A percentile compares a stretch with the other conserved stretches of the same genome.
These are phyloP conservation scores for Eustalomyia histrio DNA, from an alignment of 2,888 invertebrate genomes.

Conservation along the genomic window DNA sequence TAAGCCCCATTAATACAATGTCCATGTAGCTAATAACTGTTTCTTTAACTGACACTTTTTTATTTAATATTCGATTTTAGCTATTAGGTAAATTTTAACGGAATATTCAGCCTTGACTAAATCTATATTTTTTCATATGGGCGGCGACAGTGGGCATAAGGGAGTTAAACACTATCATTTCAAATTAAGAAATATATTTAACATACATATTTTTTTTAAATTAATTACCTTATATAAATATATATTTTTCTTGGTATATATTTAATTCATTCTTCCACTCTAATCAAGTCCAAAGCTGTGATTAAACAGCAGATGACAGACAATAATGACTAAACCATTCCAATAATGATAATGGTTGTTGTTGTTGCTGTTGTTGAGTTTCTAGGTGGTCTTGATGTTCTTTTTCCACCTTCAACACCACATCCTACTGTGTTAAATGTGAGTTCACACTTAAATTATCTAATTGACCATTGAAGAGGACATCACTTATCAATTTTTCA, in stretches of 20 bases:
- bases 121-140: too few species aligned
- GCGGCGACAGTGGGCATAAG: too few species aligned
- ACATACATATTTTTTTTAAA: not conserved
- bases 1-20: too few species aligned
- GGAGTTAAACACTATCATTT: not conserved
- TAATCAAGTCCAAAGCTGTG: not conserved
- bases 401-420: constrained; percentile 39
- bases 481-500: constrained; percentile 78
- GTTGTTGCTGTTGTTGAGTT: not conserved
- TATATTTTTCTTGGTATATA: not conserved
- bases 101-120: too few species aligned
- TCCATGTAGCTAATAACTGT: too few species aligned
- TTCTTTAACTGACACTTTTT: too few species aligned
- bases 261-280: not conserved
- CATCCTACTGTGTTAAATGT: constrained; percentile 73
- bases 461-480: constrained; percentile 77
- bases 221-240: not conserved
- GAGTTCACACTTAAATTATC: constrained; percentile 76
- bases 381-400: constrained; percentile 12
- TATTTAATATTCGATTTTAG: too few species aligned
- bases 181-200: not conserved
- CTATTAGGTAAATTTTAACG: too few species aligned
- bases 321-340: constrained; percentile 64
- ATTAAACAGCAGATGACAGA: constrained; percentile 54
- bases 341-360: constrained; percentile 46